phyloP scores from a whole-genome alignment of 2,888 invertebrate species.

The Andrena haemorrhoa region DNA sequence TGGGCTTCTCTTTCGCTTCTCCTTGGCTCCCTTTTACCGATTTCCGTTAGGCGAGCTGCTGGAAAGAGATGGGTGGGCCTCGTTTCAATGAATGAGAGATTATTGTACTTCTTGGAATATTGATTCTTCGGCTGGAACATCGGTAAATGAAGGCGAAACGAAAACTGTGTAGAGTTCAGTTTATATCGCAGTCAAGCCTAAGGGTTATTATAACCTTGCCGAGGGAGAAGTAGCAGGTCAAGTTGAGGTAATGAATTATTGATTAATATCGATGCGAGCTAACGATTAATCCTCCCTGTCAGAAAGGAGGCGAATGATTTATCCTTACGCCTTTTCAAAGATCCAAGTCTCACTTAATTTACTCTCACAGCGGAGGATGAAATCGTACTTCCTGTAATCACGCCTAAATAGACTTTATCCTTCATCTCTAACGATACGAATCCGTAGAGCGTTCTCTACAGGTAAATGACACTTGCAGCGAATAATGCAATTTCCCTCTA shows the following conservation, averaged over 20 bases:
- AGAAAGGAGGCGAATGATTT: no score
- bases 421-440: constrained; percentile 8
- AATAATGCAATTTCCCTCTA: constrained; percentile 32
- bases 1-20: constrained; percentile 16
- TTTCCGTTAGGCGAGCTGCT: background rate
- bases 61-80: background rate
- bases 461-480: constrained; percentile 30
- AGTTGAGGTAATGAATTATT: no score
- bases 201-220: no score
- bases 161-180: no score
- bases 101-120: background rate
- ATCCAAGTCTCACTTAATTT: constrained; percentile 2
- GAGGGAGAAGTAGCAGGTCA: no score
- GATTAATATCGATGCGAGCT: no score
- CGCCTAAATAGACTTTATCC: constrained; percentile 1
- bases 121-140: background rate
- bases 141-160: background rate
- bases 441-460: background rate
- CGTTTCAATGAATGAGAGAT: background rate
- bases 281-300: no score
- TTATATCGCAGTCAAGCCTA: no score
- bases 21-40: background rate
- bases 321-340: background rate
- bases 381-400: background rate
- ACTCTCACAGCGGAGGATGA: background rate